Evolutionary conservation across 2,797 vertebrate genomes (phyloP).

Genomic region (Liparis tanakae): DNA sequence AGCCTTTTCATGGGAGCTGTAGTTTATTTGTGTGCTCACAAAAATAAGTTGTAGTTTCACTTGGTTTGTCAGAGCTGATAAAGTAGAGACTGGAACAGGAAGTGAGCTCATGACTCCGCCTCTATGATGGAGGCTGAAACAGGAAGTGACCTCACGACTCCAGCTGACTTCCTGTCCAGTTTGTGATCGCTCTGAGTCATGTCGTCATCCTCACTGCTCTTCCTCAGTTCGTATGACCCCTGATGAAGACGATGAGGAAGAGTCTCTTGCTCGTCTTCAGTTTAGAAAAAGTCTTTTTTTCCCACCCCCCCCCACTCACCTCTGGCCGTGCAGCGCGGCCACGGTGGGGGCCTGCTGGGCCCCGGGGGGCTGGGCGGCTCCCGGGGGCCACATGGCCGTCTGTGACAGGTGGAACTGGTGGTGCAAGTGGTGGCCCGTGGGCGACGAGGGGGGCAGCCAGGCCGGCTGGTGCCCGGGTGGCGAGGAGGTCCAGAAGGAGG

Average conservation of each 20-base stretch:
- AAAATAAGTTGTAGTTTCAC: not conserved
- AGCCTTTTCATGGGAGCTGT: not conserved
- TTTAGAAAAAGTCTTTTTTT: slow-evolving; percentile 57
- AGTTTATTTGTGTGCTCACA: not conserved
- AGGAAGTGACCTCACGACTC: no score
- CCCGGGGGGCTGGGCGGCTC: slow-evolving; percentile 72
- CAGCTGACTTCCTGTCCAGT: no score
- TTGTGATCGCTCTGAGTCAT: not conserved
- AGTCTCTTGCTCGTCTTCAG: slow-evolving; percentile 1
- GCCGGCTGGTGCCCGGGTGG: slow-evolving; percentile 86
- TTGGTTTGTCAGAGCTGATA: not conserved
- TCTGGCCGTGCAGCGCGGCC: slow-evolving; percentile 87
- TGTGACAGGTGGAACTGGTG: slow-evolving; percentile 84
- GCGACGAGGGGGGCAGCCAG: slow-evolving; percentile 89
- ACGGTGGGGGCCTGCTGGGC: slow-evolving; percentile 85
- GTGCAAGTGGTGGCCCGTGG: slow-evolving; percentile 83
- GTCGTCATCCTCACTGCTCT: not conserved
- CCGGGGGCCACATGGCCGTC: slow-evolving; percentile 88
- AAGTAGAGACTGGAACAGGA: not conserved
- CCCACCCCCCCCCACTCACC: slow-evolving; percentile 81
- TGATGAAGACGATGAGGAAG: slow-evolving; percentile 41
- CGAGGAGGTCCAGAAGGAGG: slow-evolving; percentile 91
- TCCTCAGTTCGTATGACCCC: slow-evolving; percentile 20
- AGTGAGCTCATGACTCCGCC: not conserved
- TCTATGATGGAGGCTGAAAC: no score